Base-by-base conservation (phyloP, 2,797 vertebrate species). In the Allobates femoralis region DNA sequence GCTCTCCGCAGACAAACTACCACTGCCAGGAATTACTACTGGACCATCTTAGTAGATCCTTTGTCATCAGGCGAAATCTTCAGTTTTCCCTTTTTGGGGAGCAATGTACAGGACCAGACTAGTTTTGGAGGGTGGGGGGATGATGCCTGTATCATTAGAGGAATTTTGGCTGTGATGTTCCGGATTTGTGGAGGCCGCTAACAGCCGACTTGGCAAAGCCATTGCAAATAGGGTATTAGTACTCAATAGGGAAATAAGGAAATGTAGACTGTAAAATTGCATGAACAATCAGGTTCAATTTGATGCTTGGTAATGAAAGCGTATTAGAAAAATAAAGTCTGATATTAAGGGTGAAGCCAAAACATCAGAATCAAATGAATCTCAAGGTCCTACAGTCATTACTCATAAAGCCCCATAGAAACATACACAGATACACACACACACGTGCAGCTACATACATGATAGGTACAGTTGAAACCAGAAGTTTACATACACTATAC, bases 11-110 rank as follows among this genome's bases (percentile, higher is more conserved):
- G 85, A 82, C 79, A 3, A 51, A 30, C 60, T 50, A 60, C 69
- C 58, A 69, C 67, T 86, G 84, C 84, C 84, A 86, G 56, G 76
- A 79, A 79, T 79, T 71, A 79, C 64, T 79, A 64, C 34, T 37
- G 73, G n/a, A 46, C 84, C 53, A 77, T 77, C 76, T 58, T 50
- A 81, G 71, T 21, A 41, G 79, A 46, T 77, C 46, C 30, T 30
- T 23, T 80, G 66, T 34, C 64, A n/a, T 30, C 16, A 62, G 74
- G 8, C 41, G 28, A 78, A 78, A 78, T 85, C 75, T 51, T 41
- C n/a, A 19, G n/a, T 30, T 41, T 51, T 46, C 16, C 55, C 19
- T 32, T 67, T 32, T 50, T n/a, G 1, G 15, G 50, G 19, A 32
- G 50, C 1, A 62, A 16, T 18, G 62, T 28, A 41, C 60, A 37